These are phyloP conservation scores for Clunio marinus DNA, from an alignment of 2,888 invertebrate species.

Conservation along the genomic window DNA sequence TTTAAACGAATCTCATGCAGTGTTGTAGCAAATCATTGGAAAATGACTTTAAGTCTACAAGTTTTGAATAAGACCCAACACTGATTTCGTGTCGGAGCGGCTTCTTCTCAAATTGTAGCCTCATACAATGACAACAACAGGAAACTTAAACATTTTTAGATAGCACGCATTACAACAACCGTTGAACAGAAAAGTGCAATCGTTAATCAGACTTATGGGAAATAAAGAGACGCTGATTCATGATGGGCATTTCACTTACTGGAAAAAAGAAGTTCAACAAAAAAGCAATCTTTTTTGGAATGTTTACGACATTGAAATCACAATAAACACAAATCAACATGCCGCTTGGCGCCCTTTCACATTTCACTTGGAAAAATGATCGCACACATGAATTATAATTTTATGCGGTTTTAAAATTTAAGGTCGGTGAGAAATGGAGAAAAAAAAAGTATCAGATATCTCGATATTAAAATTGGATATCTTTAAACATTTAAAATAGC, in stretches of 20 bases:
- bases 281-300: background rate
- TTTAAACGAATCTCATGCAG: too few relatives aligned
- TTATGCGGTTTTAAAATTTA: background rate
- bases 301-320: conserved; percentile 5
- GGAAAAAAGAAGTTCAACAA: background rate
- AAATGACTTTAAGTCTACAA: too few relatives aligned
- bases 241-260: conserved; percentile 31
- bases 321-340: conserved; percentile 24
- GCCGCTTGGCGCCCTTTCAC: conserved; percentile 20
- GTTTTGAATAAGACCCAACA: too few relatives aligned
- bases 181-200: conserved; percentile 34
- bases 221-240: conserved; percentile 13
- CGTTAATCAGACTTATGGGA: conserved; percentile 22
- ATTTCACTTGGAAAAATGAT: background rate
- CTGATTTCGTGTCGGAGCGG: too few relatives aligned
- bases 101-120: too few relatives aligned
- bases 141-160: conserved; percentile 25
- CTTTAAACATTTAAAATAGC: background rate
- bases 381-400: background rate
- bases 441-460: background rate
- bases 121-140: background rate
- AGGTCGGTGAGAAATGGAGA: background rate
- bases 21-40: too few relatives aligned
- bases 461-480: background rate
- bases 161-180: background rate